Evolutionary conservation across 2,888 invertebrate species (phyloP).

Genomic region (Nephrotoma flavescens): DNA sequence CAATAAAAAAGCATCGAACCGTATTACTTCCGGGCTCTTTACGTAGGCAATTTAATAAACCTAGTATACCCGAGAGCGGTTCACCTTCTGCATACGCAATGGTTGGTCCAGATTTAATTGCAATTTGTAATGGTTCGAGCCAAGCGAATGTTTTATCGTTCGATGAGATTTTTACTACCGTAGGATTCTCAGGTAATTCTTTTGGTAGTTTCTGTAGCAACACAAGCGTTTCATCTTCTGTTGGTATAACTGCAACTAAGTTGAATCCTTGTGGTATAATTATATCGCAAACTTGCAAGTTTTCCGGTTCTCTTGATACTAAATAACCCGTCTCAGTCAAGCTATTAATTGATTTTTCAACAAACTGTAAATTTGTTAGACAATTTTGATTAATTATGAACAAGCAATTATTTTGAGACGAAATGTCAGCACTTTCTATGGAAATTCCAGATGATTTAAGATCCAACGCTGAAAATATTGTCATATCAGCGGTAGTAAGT

Average conservation of each 20-base stretch:
- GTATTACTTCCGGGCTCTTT: conserved; percentile 61
- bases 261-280: conserved; percentile 20
- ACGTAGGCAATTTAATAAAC: conserved; percentile 75
- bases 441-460: conserved; percentile 36
- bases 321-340: conserved; percentile 45
- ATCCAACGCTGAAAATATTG: conserved; percentile 32
- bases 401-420: conserved; percentile 23
- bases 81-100: conserved; percentile 50
- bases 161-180: conserved; percentile 20
- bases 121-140: conserved; percentile 22
- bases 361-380: conserved; percentile 18
- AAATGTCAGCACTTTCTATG: conserved; percentile 45
- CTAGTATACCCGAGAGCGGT: conserved; percentile 62
- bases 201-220: conserved; percentile 21
- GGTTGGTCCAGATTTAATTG: conserved; percentile 17
- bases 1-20: conserved; percentile 45
- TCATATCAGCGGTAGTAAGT: conserved; percentile 49
- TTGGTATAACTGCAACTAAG: conserved; percentile 20
- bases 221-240: conserved; percentile 22
- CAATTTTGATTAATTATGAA: conserved; percentile 22
- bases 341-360: conserved; percentile 30
- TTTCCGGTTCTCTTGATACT: conserved; percentile 41
- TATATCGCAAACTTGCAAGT: conserved; percentile 30
- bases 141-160: conserved; percentile 22
- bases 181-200: conserved; percentile 15